A percentile compares a stretch with the other conserved stretches of the same genome.
Evolutionary conservation across 2,797 vertebrate species (phyloP).

Genomic region (Hephaestus fuliginosus): DNA sequence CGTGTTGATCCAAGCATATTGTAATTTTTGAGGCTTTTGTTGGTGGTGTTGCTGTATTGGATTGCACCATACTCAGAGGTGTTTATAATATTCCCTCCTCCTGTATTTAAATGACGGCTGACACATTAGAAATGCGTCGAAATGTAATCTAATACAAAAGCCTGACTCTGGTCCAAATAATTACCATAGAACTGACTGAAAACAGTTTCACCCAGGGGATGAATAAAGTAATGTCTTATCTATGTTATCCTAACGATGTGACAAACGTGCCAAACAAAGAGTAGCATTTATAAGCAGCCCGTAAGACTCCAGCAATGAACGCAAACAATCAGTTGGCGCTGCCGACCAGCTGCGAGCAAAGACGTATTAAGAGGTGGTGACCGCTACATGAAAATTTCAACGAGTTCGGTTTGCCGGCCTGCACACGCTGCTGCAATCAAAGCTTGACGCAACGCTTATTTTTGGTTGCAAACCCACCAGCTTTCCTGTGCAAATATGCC

Average conservation of each 20-base stretch:
- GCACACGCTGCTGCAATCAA: conserved; percentile 20
- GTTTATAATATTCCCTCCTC: background rate
- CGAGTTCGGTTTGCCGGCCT: background rate
- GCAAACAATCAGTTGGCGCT: background rate
- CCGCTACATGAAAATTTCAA: background rate
- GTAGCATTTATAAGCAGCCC: background rate
- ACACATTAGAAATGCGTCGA: conserved; percentile 6
- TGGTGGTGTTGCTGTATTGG: conserved; percentile 2
- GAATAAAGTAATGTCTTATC: too few species aligned
- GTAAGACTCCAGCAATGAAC: background rate
- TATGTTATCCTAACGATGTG: background rate
- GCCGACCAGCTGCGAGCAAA: background rate
- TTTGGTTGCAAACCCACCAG: conserved; percentile 28
- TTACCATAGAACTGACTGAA: background rate
- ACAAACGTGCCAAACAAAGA: background rate
- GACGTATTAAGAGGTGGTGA: background rate
- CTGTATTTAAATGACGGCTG: background rate
- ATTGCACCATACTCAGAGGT: background rate
- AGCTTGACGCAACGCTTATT: conserved; percentile 1
- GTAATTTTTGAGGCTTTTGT: background rate
- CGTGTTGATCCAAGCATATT: background rate
- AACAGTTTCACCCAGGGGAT: too few species aligned
- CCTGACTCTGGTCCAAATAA: conserved; percentile 13
- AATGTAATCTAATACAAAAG: conserved; percentile 19
- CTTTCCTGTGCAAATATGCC: conserved; percentile 11